Percentiles rank a stretch among this genome's conserved stretches.
Evolutionary conservation across 2,888 invertebrate genomes (phyloP).

Genomic region (Tricholauxania praeusta): DNA sequence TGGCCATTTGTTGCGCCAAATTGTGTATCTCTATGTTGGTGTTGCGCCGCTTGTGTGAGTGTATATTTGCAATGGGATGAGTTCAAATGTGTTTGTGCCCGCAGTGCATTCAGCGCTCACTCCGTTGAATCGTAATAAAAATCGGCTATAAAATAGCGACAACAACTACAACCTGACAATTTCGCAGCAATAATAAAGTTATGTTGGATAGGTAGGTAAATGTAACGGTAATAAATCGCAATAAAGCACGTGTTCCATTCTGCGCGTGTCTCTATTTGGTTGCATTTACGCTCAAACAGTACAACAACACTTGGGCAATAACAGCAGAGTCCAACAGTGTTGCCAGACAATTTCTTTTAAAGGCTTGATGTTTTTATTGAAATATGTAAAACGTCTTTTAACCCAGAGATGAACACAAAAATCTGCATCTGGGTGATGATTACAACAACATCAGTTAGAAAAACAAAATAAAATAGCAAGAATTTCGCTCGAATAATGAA

Average conservation of each 20-base stretch:
- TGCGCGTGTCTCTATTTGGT: conserved; percentile 18
- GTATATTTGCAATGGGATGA: not conserved
- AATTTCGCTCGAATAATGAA: no score
- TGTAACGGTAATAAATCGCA: conserved; percentile 16
- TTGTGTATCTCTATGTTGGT: not conserved
- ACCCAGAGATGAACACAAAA: not conserved
- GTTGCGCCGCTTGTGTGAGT: not conserved
- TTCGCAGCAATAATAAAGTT: not conserved
- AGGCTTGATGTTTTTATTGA: no score
- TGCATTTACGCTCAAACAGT: conserved; percentile 10
- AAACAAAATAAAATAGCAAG: no score
- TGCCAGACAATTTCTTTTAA: no score
- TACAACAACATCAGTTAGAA: no score
- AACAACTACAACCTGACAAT: conserved; percentile 7
- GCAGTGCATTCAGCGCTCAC: conserved; percentile 5
- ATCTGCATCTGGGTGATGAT: no score
- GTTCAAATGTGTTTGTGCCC: not conserved
- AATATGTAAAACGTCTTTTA: not conserved
- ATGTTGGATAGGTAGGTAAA: not conserved
- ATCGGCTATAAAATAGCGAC: not conserved
- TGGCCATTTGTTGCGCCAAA: conserved; percentile 42
- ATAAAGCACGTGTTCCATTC: conserved; percentile 24
- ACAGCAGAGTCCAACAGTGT: not conserved
- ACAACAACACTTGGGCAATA: not conserved
- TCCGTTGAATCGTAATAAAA: not conserved